These are phyloP conservation scores for Anguilla megastoma DNA, from an alignment of 2,797 vertebrate genomes.

Conservation along the genomic window DNA sequence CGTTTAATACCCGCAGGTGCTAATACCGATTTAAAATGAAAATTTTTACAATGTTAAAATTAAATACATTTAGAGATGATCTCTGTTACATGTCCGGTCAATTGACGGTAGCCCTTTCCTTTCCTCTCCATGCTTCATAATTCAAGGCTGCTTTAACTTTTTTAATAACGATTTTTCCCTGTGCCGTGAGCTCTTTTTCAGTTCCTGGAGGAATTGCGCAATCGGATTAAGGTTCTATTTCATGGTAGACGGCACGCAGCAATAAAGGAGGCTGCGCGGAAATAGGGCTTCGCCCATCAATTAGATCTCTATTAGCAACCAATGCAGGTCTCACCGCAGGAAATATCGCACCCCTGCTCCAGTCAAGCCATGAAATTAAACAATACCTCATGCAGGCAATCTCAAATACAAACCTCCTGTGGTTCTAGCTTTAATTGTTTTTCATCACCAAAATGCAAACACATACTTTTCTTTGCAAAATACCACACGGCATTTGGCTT, in stretches of 20 bases:
- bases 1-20: not conserved
- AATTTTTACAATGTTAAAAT: conserved; percentile 7
- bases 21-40: conserved; percentile 4
- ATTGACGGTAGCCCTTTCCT: conserved; percentile 55
- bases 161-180: conserved; percentile 92
- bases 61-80: conserved; percentile 40
- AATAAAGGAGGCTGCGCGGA: conserved; percentile 98
- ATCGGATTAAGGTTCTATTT: conserved; percentile 99
- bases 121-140: conserved; percentile 74
- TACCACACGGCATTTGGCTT: conserved; percentile 1
- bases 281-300: conserved; percentile 98
- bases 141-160: conserved; percentile 91
- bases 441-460: conserved; percentile 44
- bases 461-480: conserved; percentile 61
- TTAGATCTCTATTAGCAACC: conserved; percentile 99
- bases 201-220: conserved; percentile 97
- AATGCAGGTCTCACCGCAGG: conserved; percentile 93
- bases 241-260: conserved; percentile 97
- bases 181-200: conserved; percentile 87
- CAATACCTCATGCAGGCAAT: conserved; percentile 85
- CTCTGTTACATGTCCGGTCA: conserved; percentile 62
- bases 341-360: conserved; percentile 82
- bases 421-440: conserved; percentile 54
- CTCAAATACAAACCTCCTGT: conserved; percentile 69
- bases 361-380: conserved; percentile 80